Conservation (phyloP, 2,113 vertebrate genomes). For the Phyllostomus discolor region DNA sequence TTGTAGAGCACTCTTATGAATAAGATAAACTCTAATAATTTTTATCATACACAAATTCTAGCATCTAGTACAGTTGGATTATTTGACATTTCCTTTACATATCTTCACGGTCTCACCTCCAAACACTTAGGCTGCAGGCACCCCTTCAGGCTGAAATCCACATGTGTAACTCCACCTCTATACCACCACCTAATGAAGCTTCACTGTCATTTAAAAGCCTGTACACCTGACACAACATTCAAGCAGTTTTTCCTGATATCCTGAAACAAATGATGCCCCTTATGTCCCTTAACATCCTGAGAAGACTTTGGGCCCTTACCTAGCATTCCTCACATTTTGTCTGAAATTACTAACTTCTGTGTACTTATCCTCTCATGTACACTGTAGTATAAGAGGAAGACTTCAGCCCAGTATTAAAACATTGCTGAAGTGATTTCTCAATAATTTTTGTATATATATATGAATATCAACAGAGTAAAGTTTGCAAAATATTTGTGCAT, state of each 20-base stretch:
- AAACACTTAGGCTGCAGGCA: background rate
- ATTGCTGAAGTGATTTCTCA: background rate
- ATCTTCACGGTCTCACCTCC: background rate
- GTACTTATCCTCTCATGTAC: background rate
- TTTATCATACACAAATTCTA: background rate
- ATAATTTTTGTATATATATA: background rate
- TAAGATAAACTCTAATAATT: background rate
- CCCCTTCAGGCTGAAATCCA: conserved; percentile 1
- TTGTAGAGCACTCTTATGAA: background rate
- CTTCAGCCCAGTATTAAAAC: background rate
- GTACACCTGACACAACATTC: background rate
- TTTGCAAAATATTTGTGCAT: background rate
- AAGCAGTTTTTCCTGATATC: background rate
- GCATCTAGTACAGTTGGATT: background rate
- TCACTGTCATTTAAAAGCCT: conserved; percentile 17
- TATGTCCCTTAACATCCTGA: background rate
- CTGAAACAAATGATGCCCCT: background rate
- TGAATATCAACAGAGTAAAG: background rate
- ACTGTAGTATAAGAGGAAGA: background rate
- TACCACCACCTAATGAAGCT: background rate
- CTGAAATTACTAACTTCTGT: background rate
- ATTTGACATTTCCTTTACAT: background rate
- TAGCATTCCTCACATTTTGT: background rate
- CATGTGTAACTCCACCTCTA: background rate
- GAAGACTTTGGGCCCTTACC: background rate